Evolutionary conservation across 2,113 vertebrate genomes (phyloP).

Genomic region (Agelaius tricolor): DNA sequence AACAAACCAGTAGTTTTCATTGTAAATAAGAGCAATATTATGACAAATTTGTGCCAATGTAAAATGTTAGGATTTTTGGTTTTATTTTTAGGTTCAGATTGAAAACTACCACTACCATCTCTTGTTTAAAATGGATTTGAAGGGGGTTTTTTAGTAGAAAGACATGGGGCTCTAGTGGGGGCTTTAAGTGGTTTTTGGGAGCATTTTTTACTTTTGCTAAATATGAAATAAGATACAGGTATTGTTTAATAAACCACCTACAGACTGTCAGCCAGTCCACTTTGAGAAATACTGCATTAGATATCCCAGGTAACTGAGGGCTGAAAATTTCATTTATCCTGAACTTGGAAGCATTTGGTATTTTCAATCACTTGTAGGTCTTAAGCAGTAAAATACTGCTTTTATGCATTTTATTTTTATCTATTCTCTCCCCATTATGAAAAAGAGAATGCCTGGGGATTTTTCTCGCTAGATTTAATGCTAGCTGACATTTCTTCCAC

Average conservation of each 20-base stretch:
- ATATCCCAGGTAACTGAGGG: background rate
- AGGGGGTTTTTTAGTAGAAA: background rate
- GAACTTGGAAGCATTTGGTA: background rate
- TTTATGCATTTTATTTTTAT: slow-evolving; percentile 15
- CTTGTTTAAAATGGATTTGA: slow-evolving; percentile 50
- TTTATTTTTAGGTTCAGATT: slow-evolving; percentile 55
- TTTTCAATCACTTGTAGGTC: background rate
- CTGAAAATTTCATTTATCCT: background rate
- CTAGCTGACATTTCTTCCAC: background rate
- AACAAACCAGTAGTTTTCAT: slow-evolving; percentile 23
- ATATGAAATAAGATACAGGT: slow-evolving; percentile 41
- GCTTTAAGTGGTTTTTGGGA: slow-evolving; percentile 20
- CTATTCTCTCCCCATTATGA: background rate
- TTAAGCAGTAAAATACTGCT: background rate
- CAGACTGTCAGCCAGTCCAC: slow-evolving; percentile 45
- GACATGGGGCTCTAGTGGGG: background rate
- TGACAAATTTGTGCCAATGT: slow-evolving; percentile 70
- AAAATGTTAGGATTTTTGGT: slow-evolving; percentile 40
- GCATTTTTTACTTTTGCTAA: slow-evolving; percentile 43
- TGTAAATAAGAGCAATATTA: slow-evolving; percentile 76
- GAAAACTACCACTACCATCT: slow-evolving; percentile 50
- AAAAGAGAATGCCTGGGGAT: background rate
- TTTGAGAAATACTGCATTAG: background rate
- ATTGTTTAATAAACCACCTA: background rate
- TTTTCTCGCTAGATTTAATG: background rate